Evolutionary conservation across 2,888 invertebrate genomes (phyloP).

Genomic region (Philopedon plagiatum): DNA sequence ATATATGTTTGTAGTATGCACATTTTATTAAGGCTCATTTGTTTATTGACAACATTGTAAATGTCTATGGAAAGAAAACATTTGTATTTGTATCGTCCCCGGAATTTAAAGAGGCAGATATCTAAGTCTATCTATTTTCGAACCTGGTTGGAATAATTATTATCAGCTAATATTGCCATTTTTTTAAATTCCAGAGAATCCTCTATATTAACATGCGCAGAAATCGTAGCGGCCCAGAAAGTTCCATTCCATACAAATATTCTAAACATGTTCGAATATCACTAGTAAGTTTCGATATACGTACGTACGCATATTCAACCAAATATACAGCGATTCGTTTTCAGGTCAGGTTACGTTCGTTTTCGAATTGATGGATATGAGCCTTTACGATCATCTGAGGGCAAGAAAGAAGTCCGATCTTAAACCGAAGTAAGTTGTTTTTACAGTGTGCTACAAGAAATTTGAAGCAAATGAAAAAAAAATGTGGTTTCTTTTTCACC

Average conservation of each 20-base stretch:
- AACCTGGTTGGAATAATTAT: too few species aligned
- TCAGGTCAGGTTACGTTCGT: conserved; percentile 74
- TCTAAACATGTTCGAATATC: conserved; percentile 74
- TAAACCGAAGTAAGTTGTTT: conserved; percentile 24
- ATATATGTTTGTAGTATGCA: too few species aligned
- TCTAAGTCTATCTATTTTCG: too few species aligned
- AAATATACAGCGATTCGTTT: conserved; percentile 71
- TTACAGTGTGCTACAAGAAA: too few species aligned
- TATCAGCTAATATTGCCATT: neutral
- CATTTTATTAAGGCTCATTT: too few species aligned
- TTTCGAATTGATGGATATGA: conserved; percentile 81
- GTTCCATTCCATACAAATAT: conserved; percentile 75
- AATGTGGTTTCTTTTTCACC: too few species aligned
- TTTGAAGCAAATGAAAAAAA: too few species aligned
- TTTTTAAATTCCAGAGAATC: conserved; percentile 63
- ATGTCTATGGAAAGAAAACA: too few species aligned
- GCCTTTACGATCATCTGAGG: conserved; percentile 75
- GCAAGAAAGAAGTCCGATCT: conserved; percentile 50
- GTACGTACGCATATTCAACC: conserved; percentile 38
- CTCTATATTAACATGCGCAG: conserved; percentile 71
- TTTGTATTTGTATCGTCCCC: too few species aligned
- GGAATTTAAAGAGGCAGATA: too few species aligned
- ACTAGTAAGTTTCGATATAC: conserved; percentile 71
- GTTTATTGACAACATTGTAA: too few species aligned
- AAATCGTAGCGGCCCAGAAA: conserved; percentile 75